A percentile compares a stretch with the other conserved stretches of the same genome.
phyloP scores from a whole-genome alignment of 2,113 vertebrate species.

The Cariama cristata region DNA sequence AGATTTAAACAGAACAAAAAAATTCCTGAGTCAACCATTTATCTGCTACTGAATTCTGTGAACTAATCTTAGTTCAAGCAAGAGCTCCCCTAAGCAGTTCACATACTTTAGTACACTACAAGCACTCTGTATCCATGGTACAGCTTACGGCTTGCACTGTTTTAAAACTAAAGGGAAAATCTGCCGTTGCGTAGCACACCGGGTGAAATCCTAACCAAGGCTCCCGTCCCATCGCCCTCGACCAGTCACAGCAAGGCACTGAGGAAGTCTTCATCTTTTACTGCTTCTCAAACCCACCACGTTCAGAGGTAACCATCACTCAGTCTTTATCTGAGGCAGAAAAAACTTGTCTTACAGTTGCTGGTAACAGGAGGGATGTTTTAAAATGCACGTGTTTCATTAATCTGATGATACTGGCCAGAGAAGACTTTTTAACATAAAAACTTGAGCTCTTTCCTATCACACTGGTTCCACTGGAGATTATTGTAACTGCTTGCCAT shows the following conservation, averaged over 20 bases:
- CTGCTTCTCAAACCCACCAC: neutral
- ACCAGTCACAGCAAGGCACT: neutral
- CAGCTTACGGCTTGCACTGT: neutral
- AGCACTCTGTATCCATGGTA: neutral
- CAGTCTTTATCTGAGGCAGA: neutral
- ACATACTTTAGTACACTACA: constrained; percentile 69
- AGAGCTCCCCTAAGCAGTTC: constrained; percentile 64
- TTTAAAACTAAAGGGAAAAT: neutral
- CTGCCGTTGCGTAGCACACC: neutral
- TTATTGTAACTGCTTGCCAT: neutral
- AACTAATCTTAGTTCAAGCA: constrained; percentile 70
- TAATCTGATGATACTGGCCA: neutral
- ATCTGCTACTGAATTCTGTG: constrained; percentile 66
- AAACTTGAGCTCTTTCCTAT: neutral
- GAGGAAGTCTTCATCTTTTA: neutral
- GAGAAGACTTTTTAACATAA: neutral
- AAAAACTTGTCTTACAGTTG: neutral
- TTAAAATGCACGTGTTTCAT: neutral
- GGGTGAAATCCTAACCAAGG: neutral
- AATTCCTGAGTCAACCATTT: constrained; percentile 55
- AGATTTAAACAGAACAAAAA: constrained; percentile 71
- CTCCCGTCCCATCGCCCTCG: neutral
- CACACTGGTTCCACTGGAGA: neutral
- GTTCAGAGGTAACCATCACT: neutral
- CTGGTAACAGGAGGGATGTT: neutral